Conservation (phyloP, 2,113 vertebrate genomes). For the Hippoglossus stenolepis region DNA sequence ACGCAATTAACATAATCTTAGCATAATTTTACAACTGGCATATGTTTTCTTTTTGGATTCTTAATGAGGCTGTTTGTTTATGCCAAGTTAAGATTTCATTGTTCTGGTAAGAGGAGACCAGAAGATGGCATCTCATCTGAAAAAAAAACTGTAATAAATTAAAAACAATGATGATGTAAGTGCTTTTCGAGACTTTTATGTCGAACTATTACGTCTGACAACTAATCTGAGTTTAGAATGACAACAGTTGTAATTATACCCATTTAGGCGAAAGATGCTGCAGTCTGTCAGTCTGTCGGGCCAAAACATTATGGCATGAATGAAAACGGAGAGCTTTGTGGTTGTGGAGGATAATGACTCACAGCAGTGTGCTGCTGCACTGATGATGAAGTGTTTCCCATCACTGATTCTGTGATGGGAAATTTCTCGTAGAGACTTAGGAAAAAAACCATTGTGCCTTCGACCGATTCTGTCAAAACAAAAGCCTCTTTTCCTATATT, state of each 20-base stretch:
- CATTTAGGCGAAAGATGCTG: constrained; percentile 54
- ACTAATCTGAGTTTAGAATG: constrained; percentile 52
- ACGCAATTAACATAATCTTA: constrained; percentile 22
- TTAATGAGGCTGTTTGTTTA: constrained; percentile 41
- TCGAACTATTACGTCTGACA: constrained; percentile 39
- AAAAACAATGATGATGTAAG: constrained; percentile 48
- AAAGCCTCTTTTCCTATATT: constrained; percentile 33
- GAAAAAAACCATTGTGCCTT: constrained; percentile 50
- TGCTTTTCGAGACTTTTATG: constrained; percentile 35
- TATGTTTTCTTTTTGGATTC: constrained; percentile 16
- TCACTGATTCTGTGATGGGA: constrained; percentile 49
- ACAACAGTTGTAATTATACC: constrained; percentile 57
- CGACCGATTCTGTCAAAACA: constrained; percentile 50
- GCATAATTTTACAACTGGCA: constrained; percentile 23
- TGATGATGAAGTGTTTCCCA: constrained; percentile 70
- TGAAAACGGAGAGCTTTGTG: constrained; percentile 64
- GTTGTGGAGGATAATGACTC: constrained; percentile 64
- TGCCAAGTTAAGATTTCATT: constrained; percentile 30
- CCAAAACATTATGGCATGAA: constrained; percentile 61
- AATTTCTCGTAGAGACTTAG: constrained; percentile 42
- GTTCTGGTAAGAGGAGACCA: constrained; percentile 24
- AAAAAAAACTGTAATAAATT: constrained; percentile 26
- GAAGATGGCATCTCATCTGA: constrained; percentile 8
- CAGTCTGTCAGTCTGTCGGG: constrained; percentile 49
- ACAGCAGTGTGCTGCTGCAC: constrained; percentile 44